Evolutionary conservation across 2,113 vertebrate genomes (phyloP).

Genomic region (Coturnix japonica): DNA sequence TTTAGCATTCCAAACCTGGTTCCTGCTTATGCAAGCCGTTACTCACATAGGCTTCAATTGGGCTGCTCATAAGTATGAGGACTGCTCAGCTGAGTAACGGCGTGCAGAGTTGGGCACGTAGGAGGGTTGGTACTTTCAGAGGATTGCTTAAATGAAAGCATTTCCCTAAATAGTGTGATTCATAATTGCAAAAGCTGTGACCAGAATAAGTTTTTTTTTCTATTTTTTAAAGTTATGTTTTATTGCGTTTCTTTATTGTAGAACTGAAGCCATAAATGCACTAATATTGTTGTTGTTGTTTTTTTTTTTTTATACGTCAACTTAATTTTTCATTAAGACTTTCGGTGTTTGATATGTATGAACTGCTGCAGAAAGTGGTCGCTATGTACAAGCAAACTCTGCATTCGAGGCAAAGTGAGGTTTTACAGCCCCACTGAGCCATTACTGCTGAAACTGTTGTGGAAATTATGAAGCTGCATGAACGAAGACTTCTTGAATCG

Average conservation of each 20-base stretch:
- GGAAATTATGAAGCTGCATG: slow-evolving; percentile 87
- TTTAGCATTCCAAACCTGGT: slow-evolving; percentile 69
- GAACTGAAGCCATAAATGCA: slow-evolving; percentile 76
- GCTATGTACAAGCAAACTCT: slow-evolving; percentile 63
- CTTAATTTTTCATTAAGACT: slow-evolving; percentile 57
- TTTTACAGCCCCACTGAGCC: slow-evolving; percentile 76
- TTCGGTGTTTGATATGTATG: slow-evolving; percentile 50
- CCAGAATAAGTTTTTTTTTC: slow-evolving; percentile 20
- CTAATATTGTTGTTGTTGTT: slow-evolving; percentile 14
- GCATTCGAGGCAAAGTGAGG: slow-evolving; percentile 60
- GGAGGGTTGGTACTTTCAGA: background rate
- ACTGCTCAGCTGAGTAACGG: background rate
- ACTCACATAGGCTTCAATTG: background rate
- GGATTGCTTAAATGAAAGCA: slow-evolving; percentile 38
- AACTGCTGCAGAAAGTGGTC: slow-evolving; percentile 49
- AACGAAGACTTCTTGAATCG: slow-evolving; percentile 82
- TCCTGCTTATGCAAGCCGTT: slow-evolving; percentile 33
- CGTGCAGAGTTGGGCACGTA: background rate
- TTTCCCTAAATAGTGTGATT: slow-evolving; percentile 49
- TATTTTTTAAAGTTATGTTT: slow-evolving; percentile 27
- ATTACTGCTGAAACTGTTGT: slow-evolving; percentile 83
- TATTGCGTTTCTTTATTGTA: slow-evolving; percentile 63
- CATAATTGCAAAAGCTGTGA: slow-evolving; percentile 68
- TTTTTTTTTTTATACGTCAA: slow-evolving; percentile 38
- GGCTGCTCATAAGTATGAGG: background rate